phyloP scores from a whole-genome alignment of 2,888 invertebrate species.

The Globia sparganii region DNA sequence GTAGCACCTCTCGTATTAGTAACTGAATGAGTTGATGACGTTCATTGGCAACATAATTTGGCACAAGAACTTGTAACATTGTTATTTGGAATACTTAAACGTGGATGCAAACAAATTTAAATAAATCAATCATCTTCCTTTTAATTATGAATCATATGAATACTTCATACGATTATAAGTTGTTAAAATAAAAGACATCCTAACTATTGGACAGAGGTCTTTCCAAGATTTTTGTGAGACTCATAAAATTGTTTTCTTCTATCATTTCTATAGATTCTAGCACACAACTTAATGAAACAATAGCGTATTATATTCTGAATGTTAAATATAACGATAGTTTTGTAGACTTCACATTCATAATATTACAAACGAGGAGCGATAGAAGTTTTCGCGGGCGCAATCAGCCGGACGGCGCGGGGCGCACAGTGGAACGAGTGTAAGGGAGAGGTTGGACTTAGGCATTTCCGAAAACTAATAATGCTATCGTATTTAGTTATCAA shows the following conservation, averaged over 20 bases:
- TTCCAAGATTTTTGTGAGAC: neutral
- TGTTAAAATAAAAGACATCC: constrained; percentile 1
- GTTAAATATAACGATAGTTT: constrained; percentile 48
- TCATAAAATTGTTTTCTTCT: neutral
- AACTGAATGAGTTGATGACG: neutral
- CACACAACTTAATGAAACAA: constrained; percentile 40
- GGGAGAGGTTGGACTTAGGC: too few species aligned
- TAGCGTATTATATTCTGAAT: constrained; percentile 34
- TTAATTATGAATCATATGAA: neutral
- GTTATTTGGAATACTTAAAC: neutral
- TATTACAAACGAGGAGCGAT: constrained; percentile 58
- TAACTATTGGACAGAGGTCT: too few species aligned
- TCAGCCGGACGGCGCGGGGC: neutral
- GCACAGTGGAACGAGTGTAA: too few species aligned
- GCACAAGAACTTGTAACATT: neutral
- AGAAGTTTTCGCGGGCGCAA: constrained; percentile 55
- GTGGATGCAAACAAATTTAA: neutral
- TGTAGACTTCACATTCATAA: constrained; percentile 38
- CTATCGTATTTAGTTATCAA: too few species aligned
- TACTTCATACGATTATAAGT: too few species aligned
- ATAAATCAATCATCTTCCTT: neutral
- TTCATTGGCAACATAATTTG: neutral
- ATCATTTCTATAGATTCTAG: constrained; percentile 19
- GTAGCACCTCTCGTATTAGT: neutral
- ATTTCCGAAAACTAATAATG: too few species aligned